Evolutionary conservation across 2,888 invertebrate genomes (phyloP).

Genomic region (Rhorus exstirpatorius): DNA sequence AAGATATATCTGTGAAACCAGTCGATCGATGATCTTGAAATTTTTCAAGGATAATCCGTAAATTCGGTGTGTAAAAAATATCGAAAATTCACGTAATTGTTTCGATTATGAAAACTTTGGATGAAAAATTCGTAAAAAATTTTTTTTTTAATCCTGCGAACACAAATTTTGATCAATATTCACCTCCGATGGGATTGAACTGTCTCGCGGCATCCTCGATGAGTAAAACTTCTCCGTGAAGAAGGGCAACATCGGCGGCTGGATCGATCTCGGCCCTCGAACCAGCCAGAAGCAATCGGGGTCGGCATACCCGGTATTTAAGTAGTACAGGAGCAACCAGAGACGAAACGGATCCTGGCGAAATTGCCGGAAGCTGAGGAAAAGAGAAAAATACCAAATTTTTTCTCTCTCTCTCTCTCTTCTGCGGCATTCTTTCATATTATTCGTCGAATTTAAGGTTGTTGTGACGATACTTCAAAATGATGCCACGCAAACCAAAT

Average conservation of each 20-base stretch:
- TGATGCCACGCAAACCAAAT: no score
- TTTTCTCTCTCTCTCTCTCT: neutral
- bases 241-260: conserved; percentile 87
- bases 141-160: no score
- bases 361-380: conserved; percentile 81
- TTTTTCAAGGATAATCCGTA: no score
- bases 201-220: conserved; percentile 88
- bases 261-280: conserved; percentile 89
- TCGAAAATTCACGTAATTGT: no score
- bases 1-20: no score
- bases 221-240: conserved; percentile 89
- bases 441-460: no score
- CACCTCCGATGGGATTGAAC: conserved; percentile 88
- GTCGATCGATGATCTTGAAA: no score
- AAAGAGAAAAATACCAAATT: conserved; percentile 56
- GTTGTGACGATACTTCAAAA: no score
- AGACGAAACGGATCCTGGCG: conserved; percentile 82
- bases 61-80: no score
- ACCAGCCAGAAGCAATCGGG: conserved; percentile 88
- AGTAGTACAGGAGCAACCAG: conserved; percentile 83
- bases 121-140: no score
- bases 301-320: conserved; percentile 83
- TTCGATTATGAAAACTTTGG: no score
- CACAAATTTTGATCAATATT: conserved; percentile 55
- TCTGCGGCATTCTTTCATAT: neutral